Conservation (phyloP, 92 coral and sea anemone genomes). For the Porites cylindrica region DNA sequence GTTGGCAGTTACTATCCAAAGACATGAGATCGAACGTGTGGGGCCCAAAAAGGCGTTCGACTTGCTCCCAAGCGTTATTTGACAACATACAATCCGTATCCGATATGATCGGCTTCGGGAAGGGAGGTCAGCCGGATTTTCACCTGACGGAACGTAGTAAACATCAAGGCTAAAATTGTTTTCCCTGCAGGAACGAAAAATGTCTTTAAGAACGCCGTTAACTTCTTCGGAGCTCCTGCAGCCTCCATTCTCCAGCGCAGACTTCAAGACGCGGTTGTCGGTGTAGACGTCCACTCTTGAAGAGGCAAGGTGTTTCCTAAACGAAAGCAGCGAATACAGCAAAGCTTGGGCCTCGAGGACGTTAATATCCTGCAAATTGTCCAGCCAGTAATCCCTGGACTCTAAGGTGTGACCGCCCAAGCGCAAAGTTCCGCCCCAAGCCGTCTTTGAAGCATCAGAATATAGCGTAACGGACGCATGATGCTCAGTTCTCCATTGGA, state of each 20-base stretch:
- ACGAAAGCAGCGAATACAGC: conserved; percentile 19
- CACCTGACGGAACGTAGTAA: too few relatives aligned
- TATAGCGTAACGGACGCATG: conserved; percentile 36
- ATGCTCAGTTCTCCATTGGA: conserved; percentile 52
- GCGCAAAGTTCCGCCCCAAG: conserved; percentile 40
- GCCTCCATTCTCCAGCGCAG: conserved; percentile 32
- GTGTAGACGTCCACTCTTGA: conserved; percentile 42
- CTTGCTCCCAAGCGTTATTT: neutral
- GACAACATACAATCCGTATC: neutral
- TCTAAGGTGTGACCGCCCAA: conserved; percentile 19
- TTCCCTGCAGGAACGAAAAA: neutral
- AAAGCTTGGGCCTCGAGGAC: conserved; percentile 42
- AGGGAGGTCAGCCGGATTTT: too few relatives aligned
- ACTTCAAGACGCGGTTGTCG: conserved; percentile 24
- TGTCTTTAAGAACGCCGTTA: neutral
- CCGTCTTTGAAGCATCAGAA: conserved; percentile 41
- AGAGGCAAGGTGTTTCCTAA: neutral
- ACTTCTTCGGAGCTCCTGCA: conserved; percentile 10
- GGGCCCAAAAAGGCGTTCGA: neutral
- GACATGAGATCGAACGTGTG: too few relatives aligned
- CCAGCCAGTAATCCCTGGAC: conserved; percentile 49
- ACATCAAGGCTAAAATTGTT: neutral
- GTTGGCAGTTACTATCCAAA: too few relatives aligned
- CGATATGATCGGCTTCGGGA: neutral
- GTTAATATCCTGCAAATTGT: conserved; percentile 9